These are phyloP conservation scores for Poecilia velifera DNA, from an alignment of 2,797 vertebrate genomes.

Conservation along the genomic window DNA sequence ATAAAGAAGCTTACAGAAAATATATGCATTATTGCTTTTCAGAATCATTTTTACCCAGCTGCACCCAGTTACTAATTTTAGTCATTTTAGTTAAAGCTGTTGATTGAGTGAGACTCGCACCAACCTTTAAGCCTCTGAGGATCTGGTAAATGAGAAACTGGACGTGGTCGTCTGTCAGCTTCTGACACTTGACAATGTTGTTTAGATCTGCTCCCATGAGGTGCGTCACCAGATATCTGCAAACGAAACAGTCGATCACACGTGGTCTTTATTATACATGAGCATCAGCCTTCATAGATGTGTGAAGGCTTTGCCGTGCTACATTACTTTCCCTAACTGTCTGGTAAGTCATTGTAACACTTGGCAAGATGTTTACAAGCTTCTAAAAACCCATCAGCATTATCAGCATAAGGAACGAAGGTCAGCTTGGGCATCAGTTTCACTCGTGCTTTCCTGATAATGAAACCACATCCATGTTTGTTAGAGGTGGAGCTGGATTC, in stretches of 20 bases:
- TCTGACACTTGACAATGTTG: conserved; percentile 99
- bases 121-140: conserved; percentile 95
- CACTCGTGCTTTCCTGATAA: not conserved
- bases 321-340: not conserved
- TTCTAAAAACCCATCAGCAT: not conserved
- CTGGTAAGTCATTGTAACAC: not conserved
- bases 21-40: not conserved
- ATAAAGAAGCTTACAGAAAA: not conserved
- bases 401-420: not conserved
- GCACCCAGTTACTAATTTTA: not conserved
- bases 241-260: conserved; percentile 42
- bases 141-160: conserved; percentile 99
- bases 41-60: not conserved
- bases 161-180: conserved; percentile 97
- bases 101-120: conserved; percentile 5
- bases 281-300: not conserved
- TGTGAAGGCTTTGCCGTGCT: not conserved
- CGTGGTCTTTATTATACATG: not conserved
- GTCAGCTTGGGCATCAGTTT: not conserved
- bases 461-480: not conserved
- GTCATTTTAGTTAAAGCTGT: not conserved
- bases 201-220: conserved; percentile 99
- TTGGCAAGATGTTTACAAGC: not conserved
- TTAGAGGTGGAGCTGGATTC: not conserved
- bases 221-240: conserved; percentile 96